Conservation (phyloP, 1,140 invertebrate species). For the Paralvinella palmiformis region DNA sequence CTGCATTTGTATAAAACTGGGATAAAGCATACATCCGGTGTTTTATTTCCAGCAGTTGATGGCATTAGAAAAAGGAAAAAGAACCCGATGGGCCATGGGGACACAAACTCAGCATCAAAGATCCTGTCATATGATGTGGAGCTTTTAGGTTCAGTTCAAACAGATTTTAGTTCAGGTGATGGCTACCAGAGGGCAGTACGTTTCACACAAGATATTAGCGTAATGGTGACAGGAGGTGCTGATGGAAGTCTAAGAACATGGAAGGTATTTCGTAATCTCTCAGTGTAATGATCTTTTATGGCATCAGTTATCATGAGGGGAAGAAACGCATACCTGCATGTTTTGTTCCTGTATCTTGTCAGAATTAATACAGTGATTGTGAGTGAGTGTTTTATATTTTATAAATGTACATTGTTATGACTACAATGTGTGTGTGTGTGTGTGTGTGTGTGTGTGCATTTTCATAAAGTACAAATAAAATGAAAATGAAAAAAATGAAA, state of each 20-base stretch:
- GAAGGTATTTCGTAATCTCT: conserved; percentile 56
- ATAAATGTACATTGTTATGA: no score
- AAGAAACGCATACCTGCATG: no score
- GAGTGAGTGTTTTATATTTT: no score
- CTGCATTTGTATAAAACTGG: no score
- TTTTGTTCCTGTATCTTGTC: no score
- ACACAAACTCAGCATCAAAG: conserved; percentile 14
- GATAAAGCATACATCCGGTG: not conserved
- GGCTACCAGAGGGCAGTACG: conserved; percentile 80
- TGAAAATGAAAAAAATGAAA: no score
- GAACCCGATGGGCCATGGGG: conserved; percentile 21
- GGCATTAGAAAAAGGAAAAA: conserved; percentile 24
- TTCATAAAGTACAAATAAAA: no score
- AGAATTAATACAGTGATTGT: no score
- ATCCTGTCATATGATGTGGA: conserved; percentile 50
- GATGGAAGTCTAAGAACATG: conserved; percentile 83
- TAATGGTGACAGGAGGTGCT: conserved; percentile 84
- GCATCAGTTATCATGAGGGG: no score
- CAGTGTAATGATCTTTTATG: no score
- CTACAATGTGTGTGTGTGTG: no score
- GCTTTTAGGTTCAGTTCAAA: conserved; percentile 42
- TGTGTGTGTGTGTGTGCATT: no score
- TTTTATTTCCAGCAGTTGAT: conserved; percentile 17
- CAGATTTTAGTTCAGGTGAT: conserved; percentile 59
- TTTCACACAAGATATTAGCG: conserved; percentile 65